phyloP scores from a whole-genome alignment of 2,888 invertebrate genomes.

The Tigriopus californicus region DNA sequence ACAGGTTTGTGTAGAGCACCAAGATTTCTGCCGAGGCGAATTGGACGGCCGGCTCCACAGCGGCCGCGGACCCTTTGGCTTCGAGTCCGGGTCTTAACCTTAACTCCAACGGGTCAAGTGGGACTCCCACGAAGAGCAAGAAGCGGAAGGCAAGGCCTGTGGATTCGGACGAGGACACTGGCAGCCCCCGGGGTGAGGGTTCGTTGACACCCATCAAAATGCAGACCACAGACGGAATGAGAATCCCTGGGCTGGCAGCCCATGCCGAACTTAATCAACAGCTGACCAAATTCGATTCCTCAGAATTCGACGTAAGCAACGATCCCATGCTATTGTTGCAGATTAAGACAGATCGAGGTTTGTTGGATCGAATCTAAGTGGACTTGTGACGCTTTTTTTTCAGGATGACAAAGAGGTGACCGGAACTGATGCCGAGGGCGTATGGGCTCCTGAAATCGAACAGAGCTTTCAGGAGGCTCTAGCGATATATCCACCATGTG shows the following conservation, averaged over 20 bases:
- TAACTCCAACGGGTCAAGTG: no score
- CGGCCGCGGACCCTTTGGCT: no score
- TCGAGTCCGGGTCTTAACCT: no score
- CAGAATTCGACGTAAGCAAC: conserved; percentile 13
- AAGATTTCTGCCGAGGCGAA: no score
- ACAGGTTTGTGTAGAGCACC: no score
- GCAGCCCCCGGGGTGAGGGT: no score
- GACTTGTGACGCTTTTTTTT: conserved; percentile 33
- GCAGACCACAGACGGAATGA: conserved; percentile 9
- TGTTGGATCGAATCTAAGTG: background rate
- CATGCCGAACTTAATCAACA: conserved; percentile 8
- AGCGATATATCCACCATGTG: conserved; percentile 98
- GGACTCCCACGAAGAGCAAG: no score
- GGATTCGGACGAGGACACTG: no score
- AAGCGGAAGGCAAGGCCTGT: no score
- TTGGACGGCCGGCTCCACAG: no score
- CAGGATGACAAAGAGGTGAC: conserved; percentile 79
- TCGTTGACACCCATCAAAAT: background rate
- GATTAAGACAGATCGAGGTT: background rate
- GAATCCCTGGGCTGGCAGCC: conserved; percentile 6
- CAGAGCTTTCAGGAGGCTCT: conserved; percentile 99
- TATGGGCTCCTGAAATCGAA: conserved; percentile 99
- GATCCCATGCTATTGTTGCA: background rate
- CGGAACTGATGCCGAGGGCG: conserved; percentile 96
- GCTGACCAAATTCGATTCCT: conserved; percentile 13